Conservation (phyloP, 2,797 vertebrate species). For the Hozukius guyotensis region DNA sequence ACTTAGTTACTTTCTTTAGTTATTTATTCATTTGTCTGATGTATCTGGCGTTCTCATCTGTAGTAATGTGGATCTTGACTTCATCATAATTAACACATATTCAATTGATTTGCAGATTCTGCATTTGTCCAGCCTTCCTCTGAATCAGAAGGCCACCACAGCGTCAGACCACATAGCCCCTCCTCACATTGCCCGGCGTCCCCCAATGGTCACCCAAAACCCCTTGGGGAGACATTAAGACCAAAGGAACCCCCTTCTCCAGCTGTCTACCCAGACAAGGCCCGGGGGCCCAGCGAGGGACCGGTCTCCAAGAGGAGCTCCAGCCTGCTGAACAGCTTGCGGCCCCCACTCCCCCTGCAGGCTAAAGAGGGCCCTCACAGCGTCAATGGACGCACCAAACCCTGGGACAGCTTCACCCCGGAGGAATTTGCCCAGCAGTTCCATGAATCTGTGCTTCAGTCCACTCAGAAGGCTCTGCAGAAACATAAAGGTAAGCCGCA, state of each 20-base stretch:
- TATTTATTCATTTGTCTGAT: neutral
- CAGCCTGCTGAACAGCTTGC: constrained; percentile 90
- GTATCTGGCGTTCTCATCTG: neutral
- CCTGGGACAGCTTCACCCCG: constrained; percentile 94
- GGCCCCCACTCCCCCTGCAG: constrained; percentile 85
- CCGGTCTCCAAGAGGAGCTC: constrained; percentile 85
- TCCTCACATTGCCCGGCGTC: constrained; percentile 78
- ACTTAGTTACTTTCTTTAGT: too few relatives aligned
- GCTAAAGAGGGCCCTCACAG: constrained; percentile 90
- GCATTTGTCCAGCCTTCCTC: constrained; percentile 75
- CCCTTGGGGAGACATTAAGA: constrained; percentile 83
- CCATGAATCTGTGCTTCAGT: constrained; percentile 98
- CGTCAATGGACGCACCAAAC: constrained; percentile 92
- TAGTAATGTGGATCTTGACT: constrained; percentile 16
- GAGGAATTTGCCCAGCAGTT: constrained; percentile 99
- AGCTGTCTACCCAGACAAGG: constrained; percentile 85
- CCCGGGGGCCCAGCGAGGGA: constrained; percentile 81
- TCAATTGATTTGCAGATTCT: constrained; percentile 82
- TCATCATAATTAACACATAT: constrained; percentile 42
- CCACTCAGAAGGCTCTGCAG: constrained; percentile 97
- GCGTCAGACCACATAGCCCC: constrained; percentile 75
- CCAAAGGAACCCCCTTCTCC: constrained; percentile 83
- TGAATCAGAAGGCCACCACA: constrained; percentile 85
- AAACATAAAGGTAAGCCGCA: constrained; percentile 92
- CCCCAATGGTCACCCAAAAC: constrained; percentile 82